A percentile compares a stretch with the other conserved stretches of the same genome.
phyloP scores from a whole-genome alignment of 2,113 vertebrate genomes.

The Peromyscus californicus region DNA sequence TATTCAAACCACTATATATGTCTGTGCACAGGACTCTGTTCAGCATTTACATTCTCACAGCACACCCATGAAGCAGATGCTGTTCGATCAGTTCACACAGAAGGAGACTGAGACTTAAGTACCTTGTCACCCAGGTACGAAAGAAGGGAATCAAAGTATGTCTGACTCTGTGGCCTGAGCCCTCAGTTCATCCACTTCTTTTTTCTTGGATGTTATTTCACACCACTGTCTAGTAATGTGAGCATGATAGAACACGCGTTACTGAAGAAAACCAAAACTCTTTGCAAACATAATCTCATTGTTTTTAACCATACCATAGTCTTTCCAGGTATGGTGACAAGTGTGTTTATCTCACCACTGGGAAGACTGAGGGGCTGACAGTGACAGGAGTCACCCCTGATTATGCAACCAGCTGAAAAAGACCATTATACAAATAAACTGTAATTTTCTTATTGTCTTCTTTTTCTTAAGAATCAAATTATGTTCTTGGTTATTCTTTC shows the following conservation, averaged over 20 bases:
- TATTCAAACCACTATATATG: background rate
- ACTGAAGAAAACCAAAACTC: slow-evolving; percentile 27
- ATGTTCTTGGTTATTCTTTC: slow-evolving; percentile 17
- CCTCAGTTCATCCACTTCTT: too few species aligned
- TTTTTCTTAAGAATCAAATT: slow-evolving; percentile 38
- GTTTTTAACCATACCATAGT: background rate
- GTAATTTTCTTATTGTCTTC: background rate
- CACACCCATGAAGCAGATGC: background rate
- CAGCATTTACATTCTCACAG: background rate
- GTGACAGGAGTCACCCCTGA: background rate
- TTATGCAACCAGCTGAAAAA: background rate
- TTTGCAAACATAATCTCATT: background rate
- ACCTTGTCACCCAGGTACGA: background rate
- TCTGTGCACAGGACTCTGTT: background rate
- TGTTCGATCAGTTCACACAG: background rate
- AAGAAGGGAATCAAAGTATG: background rate
- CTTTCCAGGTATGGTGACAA: background rate
- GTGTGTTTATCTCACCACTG: background rate
- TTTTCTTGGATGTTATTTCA: background rate
- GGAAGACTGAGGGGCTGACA: background rate
- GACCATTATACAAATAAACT: background rate
- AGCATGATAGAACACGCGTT: background rate
- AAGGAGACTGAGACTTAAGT: background rate
- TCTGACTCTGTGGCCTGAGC: background rate
- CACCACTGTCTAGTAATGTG: background rate